Evolutionary conservation across 2,888 invertebrate genomes (phyloP).

Genomic region (Liposcelis brunnea): DNA sequence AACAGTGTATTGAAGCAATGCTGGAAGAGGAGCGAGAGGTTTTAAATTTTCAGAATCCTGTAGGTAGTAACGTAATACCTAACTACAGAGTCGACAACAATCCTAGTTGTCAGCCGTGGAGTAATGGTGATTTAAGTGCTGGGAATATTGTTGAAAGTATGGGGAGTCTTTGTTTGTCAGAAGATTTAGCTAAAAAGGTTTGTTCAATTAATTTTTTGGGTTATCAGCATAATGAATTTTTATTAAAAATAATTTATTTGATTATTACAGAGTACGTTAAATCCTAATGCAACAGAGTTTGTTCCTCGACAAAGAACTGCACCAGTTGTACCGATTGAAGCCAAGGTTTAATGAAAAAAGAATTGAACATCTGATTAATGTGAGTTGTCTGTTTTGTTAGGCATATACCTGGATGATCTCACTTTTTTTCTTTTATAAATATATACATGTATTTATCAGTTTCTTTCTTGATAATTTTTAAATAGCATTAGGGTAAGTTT

Average conservation of each 20-base stretch:
- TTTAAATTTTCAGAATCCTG: slow-evolving; percentile 18
- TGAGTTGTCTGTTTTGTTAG: too few species aligned
- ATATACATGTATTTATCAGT: too few species aligned
- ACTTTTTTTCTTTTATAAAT: too few species aligned
- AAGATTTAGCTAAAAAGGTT: slow-evolving; percentile 26
- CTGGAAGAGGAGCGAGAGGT: slow-evolving; percentile 49
- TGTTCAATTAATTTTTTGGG: neutral
- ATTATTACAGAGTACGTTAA: slow-evolving; percentile 45
- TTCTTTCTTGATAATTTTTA: too few species aligned
- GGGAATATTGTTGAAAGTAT: slow-evolving; percentile 17
- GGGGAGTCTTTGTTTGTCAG: slow-evolving; percentile 23
- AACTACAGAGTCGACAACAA: slow-evolving; percentile 22
- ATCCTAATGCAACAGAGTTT: slow-evolving; percentile 74
- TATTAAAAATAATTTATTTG: slow-evolving; percentile 11
- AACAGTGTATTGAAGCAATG: slow-evolving; percentile 75
- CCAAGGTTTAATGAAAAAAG: neutral
- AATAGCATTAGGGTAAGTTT: too few species aligned
- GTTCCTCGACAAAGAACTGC: slow-evolving; percentile 34
- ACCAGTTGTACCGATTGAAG: slow-evolving; percentile 5
- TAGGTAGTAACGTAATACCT: slow-evolving; percentile 19
- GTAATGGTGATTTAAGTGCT: slow-evolving; percentile 24
- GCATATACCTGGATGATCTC: too few species aligned
- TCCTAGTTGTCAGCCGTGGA: neutral
- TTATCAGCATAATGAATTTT: too few species aligned
- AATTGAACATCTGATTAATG: too few species aligned